Conservation (phyloP, 37 sponge, comb jelly and placozoan species). For the Geodia barretti region DNA sequence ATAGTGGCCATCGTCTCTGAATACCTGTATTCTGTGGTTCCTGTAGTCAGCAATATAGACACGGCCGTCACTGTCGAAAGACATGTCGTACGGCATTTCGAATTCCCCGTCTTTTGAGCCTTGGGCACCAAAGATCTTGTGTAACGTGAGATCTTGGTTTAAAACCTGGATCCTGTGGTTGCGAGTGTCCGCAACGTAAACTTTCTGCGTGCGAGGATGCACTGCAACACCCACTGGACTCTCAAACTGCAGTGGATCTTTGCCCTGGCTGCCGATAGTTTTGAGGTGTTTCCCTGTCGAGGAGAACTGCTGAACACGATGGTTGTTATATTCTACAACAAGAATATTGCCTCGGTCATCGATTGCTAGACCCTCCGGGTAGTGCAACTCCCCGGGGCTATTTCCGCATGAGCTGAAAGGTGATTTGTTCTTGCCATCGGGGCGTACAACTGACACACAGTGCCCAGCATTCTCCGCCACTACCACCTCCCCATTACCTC, state of each 20-base stretch:
- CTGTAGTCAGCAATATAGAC: conserved; percentile 32
- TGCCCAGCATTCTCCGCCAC: conserved; percentile 22
- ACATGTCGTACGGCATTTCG: conserved; percentile 35
- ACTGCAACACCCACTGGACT: conserved; percentile 28
- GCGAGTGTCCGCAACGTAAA: conserved; percentile 30
- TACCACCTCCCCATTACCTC: conserved; percentile 11
- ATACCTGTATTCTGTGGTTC: conserved; percentile 39
- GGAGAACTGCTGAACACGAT: conserved; percentile 13
- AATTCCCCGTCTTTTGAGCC: conserved; percentile 23
- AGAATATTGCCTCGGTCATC: conserved; percentile 38
- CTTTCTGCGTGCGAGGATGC: neutral
- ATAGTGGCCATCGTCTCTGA: conserved; percentile 7
- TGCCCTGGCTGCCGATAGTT: conserved; percentile 13
- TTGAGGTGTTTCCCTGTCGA: conserved; percentile 3
- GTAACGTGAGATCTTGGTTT: neutral
- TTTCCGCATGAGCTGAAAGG: neutral
- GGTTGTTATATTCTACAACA: conserved; percentile 22
- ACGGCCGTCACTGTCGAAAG: neutral
- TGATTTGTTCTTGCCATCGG: neutral
- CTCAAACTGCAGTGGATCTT: conserved; percentile 14
- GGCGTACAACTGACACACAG: neutral
- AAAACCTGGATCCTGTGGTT: conserved; percentile 34
- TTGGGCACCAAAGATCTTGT: conserved; percentile 20
- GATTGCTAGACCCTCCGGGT: conserved; percentile 32
- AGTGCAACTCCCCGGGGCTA: neutral